Conservation (phyloP, 1,140 invertebrate species). For the Copidosoma floridanum region DNA sequence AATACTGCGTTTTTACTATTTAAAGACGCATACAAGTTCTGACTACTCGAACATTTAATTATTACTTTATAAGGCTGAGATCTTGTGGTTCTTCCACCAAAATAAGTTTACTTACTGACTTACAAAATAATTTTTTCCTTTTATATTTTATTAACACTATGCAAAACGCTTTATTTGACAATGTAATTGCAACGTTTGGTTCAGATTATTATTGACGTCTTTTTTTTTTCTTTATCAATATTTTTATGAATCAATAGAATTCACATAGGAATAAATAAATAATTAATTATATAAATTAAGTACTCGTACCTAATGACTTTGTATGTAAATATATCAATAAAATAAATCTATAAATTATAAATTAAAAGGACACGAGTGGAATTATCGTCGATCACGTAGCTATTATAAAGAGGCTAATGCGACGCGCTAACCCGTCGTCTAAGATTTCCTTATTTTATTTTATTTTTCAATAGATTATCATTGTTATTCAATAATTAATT, state of each 20-base stretch:
- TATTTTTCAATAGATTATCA: too few relatives aligned
- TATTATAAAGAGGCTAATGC: constrained; percentile 27
- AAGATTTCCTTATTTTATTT: constrained; percentile 1
- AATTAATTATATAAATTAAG: background rate
- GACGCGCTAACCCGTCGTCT: constrained; percentile 26
- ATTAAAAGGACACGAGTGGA: constrained; percentile 24
- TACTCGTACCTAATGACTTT: too few relatives aligned
- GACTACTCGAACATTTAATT: constrained; percentile 23
- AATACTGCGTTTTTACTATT: constrained; percentile 15
- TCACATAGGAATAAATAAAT: constrained; percentile 2
- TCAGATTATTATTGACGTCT: background rate
- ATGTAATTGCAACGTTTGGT: constrained; percentile 3
- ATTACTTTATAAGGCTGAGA: constrained; percentile 29
- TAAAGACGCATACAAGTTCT: constrained; percentile 28
- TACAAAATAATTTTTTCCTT: background rate
- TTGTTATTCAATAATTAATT: background rate
- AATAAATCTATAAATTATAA: background rate
- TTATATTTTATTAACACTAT: constrained; percentile 8
- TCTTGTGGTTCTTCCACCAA: constrained; percentile 15
- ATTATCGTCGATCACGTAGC: constrained; percentile 20
- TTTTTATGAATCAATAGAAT: constrained; percentile 2
- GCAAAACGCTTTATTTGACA: too few relatives aligned
- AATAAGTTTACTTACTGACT: constrained; percentile 1
- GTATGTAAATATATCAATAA: background rate
- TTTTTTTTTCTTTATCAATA: background rate